Base-by-base conservation (phyloP, 2,113 vertebrate species). In the Marmota flaviventris region DNA sequence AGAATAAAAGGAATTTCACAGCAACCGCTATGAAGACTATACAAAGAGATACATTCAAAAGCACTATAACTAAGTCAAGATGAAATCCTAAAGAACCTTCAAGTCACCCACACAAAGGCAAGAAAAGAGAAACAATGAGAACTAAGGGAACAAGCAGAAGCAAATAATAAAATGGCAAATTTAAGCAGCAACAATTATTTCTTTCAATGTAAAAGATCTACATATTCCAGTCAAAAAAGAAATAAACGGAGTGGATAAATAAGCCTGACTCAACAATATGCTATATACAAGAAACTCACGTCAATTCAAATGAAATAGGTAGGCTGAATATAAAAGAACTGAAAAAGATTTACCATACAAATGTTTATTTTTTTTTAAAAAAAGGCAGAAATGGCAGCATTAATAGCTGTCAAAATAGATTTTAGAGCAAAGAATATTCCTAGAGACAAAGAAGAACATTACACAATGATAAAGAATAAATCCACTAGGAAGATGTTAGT, bases 61-160 rank as follows among this genome's bases (percentile, higher is more conserved):
- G 61, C 32, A 81, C 32, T 45, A 8, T 70, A 24, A 63, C 8
- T 63, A 78, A 69, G 27, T 53, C 81, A 78, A 27, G 29, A 61
- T 16, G n/a, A 51, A 45, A 63, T 48, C 53, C 22, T 81, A 81
- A 81, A 56, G n/a, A 37, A 58, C 32, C 22, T 56, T 81, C 51
- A 81, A 13, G 51, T 37, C 72, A 79, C 24, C 17, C 51, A 93
- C 17, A 81, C 48, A 69, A 81, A 93, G 24, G 25, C 39, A 88
- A 88, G 22, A 85, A 93, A 78, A 70, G 22, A 83, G 61, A 93
- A 86, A 69, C 29, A 56, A 78, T 85, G 48, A 69, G 16, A 78
- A 29, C 22, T 45, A 61, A 17, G 17, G 24, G 63, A 75, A 58
- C 14, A 70, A 22, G 34, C n/a, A 86, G 37, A 91, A 67, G 37